Evolutionary conservation across 2,888 invertebrate species (phyloP), one percentile per base, ranked within the genome.

Genomic region (Cantharis lateralis): DNA sequence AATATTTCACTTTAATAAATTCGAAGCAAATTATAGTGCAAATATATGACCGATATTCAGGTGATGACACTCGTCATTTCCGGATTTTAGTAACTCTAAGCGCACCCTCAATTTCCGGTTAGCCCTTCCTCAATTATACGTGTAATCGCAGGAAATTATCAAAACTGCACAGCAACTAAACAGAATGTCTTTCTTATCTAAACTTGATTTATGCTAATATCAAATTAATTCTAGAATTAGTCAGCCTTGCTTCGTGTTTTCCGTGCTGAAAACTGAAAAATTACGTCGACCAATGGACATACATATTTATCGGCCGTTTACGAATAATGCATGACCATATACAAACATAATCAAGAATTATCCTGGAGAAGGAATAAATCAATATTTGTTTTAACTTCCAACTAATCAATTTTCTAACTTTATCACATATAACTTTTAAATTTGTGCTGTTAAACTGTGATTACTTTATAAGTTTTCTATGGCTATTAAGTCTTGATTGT

Each of bases 101-200:
- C 86, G 85, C 86, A 87, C 87, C 88, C 88, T 87, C 87, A 88
- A 88, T 88, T 88, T 88, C 88, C 88, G 88, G 87, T 86, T 86
- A 85, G 87, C 86, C 87, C 87, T 86, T 87, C 87, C 87, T 87
- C 87, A 87, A 87, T 87, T 87, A 87, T 83, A 83, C 84, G 82
- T 84, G 84, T 88, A 88, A 88, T 88, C 87, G 85, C 88, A 88
- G 88, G 88, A 88, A 88, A 88, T 88, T 88, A 87, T 87, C 88
- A 86, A 86, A 88, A 24, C 15, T 86, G 86, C 84, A 84, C 85
- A 85, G 84, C 82, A 83, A 84, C 85, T 84, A 85, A 86, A 85
- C 84, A 62, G 75, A 75, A 82, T 83, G 83, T 84, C 85, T 83
- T 84, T 83, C 86, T 86, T 86, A 86, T 86, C 86, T 86, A 84